Base-by-base conservation (phyloP, 2,797 vertebrate species). In the Crenichthys baileyi region DNA sequence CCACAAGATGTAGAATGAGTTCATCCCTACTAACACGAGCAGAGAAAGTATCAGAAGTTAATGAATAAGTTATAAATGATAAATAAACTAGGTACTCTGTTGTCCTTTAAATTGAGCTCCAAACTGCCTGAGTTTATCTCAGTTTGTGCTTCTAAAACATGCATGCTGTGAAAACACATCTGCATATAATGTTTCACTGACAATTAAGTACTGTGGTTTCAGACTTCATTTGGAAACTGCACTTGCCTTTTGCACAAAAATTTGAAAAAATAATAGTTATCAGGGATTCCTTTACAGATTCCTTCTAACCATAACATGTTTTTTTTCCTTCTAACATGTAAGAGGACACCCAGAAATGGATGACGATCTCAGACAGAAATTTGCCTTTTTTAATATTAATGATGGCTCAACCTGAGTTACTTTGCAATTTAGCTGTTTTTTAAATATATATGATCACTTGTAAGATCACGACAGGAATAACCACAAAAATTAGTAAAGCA, bases 111-210 rank as follows among this genome's bases (percentile, higher is more conserved):
- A 46, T 13, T 16, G 41, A 70, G 41, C 6, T 26, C 5, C 12
- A n/a, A n/a, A 70, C 13, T 65, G 18, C 31, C 61, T 39, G 24
- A 70, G n/a, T 70, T 26, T 46, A 70, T 46, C 24, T 48, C 7
- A 46, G 24, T 70, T 68, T 68, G 65, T 41, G 65, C 20, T 68
- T 68, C 22, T 68, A 44, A 68, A 68, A 68, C 11, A 68, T 68
- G 22, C 11, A 68, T 24, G 36, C 20, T 67, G 39, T 39, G 22
- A 41, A 22, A 68, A 68, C 65, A 44, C 39, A 68, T 68, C 39
- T 44, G 20, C 12, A 24, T 44, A 5, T 24, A 24, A 68, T 0
- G 39, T 13, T 0, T n/a, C 1, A 6, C 22, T 44, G 22, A 41
- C 41, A 41, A 67, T 24, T 20, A 41, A 24, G 16, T 41, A 24